These are phyloP conservation scores for Malacosoma neustria DNA, from an alignment of 2,888 invertebrate species.

Conservation along the genomic window DNA sequence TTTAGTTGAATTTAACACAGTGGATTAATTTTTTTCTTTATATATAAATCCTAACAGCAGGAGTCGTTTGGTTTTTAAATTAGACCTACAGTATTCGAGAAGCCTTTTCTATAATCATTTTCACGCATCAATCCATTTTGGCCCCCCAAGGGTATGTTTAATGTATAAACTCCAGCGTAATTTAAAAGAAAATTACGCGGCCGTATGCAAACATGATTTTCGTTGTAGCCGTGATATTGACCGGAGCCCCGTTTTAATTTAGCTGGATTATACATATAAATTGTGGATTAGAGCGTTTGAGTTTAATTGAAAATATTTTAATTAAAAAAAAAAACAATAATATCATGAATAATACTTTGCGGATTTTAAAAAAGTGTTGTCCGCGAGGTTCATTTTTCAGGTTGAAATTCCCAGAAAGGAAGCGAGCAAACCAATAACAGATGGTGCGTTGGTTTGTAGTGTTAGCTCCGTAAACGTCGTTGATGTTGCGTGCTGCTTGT, in stretches of 20 bases:
- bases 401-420: too few relatives aligned
- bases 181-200: slow-evolving; percentile 7
- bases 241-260: background rate
- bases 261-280: background rate
- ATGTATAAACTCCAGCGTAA: slow-evolving; percentile 2
- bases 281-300: background rate
- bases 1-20: too few relatives aligned
- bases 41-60: too few relatives aligned
- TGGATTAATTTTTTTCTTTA: too few relatives aligned
- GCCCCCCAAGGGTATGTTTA: background rate
- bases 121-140: background rate
- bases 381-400: too few relatives aligned
- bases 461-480: too few relatives aligned
- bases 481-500: too few relatives aligned
- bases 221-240: background rate
- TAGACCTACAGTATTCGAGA: background rate
- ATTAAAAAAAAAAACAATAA: too few relatives aligned
- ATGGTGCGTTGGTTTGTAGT: too few relatives aligned
- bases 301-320: background rate
- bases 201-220: background rate
- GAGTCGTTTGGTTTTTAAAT: background rate
- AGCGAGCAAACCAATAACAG: too few relatives aligned
- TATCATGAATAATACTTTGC: too few relatives aligned
- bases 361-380: too few relatives aligned
- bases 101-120: background rate